Evolutionary conservation across 2,113 vertebrate species (phyloP).

Genomic region (Heterotilapia buettikoferi): DNA sequence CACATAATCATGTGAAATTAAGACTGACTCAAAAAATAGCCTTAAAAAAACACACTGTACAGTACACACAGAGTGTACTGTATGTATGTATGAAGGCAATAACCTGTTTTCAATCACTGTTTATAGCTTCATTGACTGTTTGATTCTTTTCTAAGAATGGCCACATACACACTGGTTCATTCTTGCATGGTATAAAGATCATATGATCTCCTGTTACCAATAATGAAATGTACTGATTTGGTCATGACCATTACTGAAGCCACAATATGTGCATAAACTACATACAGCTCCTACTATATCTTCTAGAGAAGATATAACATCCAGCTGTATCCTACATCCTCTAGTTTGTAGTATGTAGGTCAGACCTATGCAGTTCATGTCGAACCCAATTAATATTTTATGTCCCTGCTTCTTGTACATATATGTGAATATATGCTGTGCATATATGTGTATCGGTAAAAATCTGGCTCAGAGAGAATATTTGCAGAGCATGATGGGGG

Average conservation of each 20-base stretch:
- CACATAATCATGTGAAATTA: not conserved
- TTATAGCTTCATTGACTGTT: not conserved
- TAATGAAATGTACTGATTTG: slow-evolving; percentile 59
- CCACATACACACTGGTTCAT: slow-evolving; percentile 36
- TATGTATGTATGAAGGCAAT: not conserved
- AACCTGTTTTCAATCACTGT: not conserved
- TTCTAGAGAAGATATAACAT: slow-evolving; percentile 11
- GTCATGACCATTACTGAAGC: slow-evolving; percentile 24
- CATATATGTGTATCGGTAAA: not conserved
- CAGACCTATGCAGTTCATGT: not conserved
- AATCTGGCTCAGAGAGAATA: slow-evolving; percentile 39
- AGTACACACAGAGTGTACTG: not conserved
- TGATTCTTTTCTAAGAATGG: not conserved
- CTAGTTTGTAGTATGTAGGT: slow-evolving; percentile 12
- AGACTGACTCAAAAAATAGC: not conserved
- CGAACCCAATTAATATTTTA: not conserved
- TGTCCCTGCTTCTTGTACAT: not conserved
- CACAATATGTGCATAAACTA: slow-evolving; percentile 17
- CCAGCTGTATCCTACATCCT: not conserved
- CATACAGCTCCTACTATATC: not conserved
- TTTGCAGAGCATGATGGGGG: slow-evolving; percentile 46
- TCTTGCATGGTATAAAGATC: slow-evolving; percentile 45
- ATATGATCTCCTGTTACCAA: slow-evolving; percentile 52
- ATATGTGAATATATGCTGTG: not conserved
- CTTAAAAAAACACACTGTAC: not conserved